Conservation (phyloP, 2,113 vertebrate genomes). For the Pteronura brasiliensis region DNA sequence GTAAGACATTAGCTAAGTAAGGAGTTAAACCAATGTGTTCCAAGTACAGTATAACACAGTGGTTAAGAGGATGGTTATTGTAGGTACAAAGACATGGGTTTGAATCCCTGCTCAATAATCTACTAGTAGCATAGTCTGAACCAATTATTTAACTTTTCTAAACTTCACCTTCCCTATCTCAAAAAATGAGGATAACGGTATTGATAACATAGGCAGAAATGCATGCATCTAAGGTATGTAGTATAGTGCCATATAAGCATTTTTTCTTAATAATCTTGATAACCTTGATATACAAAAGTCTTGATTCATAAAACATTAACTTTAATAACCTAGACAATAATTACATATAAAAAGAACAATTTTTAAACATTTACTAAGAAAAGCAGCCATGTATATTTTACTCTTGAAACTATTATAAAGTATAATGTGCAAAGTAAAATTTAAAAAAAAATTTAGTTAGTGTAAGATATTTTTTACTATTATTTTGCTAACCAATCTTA, state of each 20-base stretch:
- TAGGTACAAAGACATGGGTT: background rate
- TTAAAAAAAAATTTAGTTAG: background rate
- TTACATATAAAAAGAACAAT: background rate
- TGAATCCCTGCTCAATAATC: background rate
- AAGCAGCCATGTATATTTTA: background rate
- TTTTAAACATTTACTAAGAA: background rate
- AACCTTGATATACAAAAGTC: slow-evolving; percentile 14
- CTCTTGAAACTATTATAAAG: background rate
- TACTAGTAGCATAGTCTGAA: background rate
- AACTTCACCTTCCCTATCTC: background rate
- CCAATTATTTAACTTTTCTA: background rate
- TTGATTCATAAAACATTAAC: background rate
- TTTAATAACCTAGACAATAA: slow-evolving; percentile 20
- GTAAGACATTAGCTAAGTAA: background rate
- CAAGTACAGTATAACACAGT: background rate
- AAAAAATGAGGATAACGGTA: background rate
- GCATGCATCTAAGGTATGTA: background rate
- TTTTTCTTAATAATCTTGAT: background rate
- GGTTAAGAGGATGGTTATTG: background rate
- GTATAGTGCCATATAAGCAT: background rate
- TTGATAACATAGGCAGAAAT: background rate
- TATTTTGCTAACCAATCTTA: background rate
- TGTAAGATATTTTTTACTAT: background rate
- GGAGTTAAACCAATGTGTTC: background rate
- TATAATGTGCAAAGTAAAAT: background rate